These are phyloP conservation scores for Myzus persicae DNA, from an alignment of 1,140 invertebrate genomes.

Conservation along the genomic window DNA sequence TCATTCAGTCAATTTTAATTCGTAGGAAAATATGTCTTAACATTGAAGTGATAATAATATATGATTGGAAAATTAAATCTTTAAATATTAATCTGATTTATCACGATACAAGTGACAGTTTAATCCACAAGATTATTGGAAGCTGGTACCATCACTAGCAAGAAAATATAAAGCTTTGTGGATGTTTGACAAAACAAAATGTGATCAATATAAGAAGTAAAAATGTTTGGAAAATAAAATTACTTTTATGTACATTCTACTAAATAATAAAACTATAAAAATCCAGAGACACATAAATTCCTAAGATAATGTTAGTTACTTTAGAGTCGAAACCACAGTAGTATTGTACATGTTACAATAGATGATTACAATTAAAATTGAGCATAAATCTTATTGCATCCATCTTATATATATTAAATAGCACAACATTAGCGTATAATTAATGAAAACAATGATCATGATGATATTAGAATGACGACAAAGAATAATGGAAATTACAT, in stretches of 20 bases:
- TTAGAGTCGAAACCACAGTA: neutral
- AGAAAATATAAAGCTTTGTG: neutral
- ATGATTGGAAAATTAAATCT: neutral
- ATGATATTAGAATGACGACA: neutral
- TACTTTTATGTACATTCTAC: neutral
- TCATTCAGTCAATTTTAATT: neutral
- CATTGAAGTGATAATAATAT: too few species aligned
- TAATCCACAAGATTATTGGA: neutral
- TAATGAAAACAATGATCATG: neutral
- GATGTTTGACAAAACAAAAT: neutral
- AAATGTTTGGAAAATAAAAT: conserved; percentile 5
- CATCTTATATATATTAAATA: neutral
- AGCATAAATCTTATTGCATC: neutral
- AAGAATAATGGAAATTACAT: neutral
- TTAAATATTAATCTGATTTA: neutral
- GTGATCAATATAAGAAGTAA: neutral
- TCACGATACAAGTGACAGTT: neutral
- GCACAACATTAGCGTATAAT: neutral
- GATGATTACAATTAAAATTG: neutral
- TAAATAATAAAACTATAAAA: conserved; percentile 7
- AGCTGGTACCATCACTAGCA: neutral
- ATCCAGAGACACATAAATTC: neutral
- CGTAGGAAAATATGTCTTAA: too few species aligned
- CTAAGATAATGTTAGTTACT: neutral
- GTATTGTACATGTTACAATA: neutral